Conservation (phyloP, 2,113 vertebrate species). For the Pituophis catenifer region DNA sequence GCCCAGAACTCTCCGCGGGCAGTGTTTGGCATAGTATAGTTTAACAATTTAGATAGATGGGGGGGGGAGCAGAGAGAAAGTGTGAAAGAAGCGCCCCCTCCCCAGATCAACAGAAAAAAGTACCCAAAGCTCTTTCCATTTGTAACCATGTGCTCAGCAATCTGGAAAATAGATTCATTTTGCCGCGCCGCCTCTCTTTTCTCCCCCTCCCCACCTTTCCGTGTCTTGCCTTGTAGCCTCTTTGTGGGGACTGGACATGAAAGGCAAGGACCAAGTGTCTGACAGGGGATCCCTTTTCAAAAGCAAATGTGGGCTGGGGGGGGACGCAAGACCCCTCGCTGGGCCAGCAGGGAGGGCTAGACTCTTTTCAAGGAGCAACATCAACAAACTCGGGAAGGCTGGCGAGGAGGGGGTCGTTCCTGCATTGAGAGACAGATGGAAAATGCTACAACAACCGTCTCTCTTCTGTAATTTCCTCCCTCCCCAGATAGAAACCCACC, state of each 20-base stretch:
- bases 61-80: conserved; percentile 58
- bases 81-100: neutral
- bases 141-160: conserved; percentile 81
- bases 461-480: conserved; percentile 36
- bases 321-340: conserved; percentile 79
- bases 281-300: conserved; percentile 88
- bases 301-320: conserved; percentile 77
- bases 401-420: conserved; percentile 62
- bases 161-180: conserved; percentile 84
- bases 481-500: neutral
- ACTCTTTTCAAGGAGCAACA: conserved; percentile 80
- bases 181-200: conserved; percentile 67
- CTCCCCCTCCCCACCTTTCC: conserved; percentile 46
- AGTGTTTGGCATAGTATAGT: conserved; percentile 78
- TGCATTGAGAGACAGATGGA: conserved; percentile 69
- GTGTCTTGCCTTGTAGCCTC: conserved; percentile 77
- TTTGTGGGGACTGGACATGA: conserved; percentile 79
- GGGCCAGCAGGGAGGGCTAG: conserved; percentile 73
- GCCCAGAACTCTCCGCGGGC: conserved; percentile 76
- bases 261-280: conserved; percentile 82
- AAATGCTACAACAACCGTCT: conserved; percentile 72
- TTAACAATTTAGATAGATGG: conserved; percentile 77
- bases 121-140: conserved; percentile 73
- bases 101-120: conserved; percentile 43
- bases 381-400: conserved; percentile 79